These are phyloP conservation scores for Ephydatia muelleri DNA, from an alignment of 37 sponge, comb jelly and placozoan species.

Conservation along the genomic window DNA sequence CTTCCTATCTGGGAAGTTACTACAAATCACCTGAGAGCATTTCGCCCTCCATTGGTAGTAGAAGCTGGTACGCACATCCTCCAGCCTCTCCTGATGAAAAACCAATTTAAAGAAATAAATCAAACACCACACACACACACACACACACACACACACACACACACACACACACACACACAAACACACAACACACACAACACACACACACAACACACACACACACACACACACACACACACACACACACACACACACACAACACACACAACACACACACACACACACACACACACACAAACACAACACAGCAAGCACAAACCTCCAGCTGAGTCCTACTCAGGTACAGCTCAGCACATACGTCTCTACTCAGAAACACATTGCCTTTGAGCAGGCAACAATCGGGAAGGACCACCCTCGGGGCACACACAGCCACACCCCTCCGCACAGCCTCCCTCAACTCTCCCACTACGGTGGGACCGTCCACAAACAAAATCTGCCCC, in stretches of 20 bases:
- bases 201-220: too few relatives aligned
- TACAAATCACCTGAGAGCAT: neutral
- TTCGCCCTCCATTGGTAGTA: neutral
- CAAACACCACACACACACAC: too few relatives aligned
- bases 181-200: too few relatives aligned
- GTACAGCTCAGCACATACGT: neutral
- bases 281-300: neutral
- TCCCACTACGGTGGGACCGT: neutral
- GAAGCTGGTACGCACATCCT: neutral
- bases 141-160: too few relatives aligned
- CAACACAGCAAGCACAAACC: neutral
- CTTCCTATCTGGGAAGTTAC: neutral
- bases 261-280: neutral
- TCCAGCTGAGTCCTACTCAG: neutral
- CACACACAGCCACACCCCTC: neutral
- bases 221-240: too few relatives aligned
- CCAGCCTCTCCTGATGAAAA: neutral
- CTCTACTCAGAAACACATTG: neutral
- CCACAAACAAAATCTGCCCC: constrained; percentile 1
- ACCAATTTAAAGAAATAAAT: too few relatives aligned
- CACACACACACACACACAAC: too few relatives aligned
- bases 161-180: too few relatives aligned
- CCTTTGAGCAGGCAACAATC: neutral
- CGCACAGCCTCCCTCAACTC: neutral
- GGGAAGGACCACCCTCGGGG: constrained; percentile 10